Conservation (phyloP, 1,140 invertebrate species). For the Atta colombica region DNA sequence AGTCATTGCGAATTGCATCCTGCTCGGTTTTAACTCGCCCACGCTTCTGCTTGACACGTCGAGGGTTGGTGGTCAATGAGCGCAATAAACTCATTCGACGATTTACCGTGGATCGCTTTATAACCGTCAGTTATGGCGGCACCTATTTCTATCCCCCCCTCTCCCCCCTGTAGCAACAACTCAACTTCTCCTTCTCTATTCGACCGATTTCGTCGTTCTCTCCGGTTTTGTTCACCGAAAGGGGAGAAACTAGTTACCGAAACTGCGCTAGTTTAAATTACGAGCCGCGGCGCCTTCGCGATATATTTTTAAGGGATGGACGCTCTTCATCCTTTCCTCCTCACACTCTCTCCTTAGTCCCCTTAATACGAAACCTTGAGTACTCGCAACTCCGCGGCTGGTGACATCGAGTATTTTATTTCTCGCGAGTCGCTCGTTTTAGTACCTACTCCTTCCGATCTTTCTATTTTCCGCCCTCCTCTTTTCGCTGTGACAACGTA, state of each 20-base stretch:
- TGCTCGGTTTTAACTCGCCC: conserved; percentile 75
- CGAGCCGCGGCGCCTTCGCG: conserved; percentile 80
- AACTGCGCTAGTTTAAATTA: conserved; percentile 86
- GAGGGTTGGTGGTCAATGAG: conserved; percentile 82
- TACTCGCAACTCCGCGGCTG: conserved; percentile 55
- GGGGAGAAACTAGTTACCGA: conserved; percentile 85
- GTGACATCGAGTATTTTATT: conserved; percentile 69
- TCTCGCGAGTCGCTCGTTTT: conserved; percentile 66
- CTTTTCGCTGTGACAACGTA: conserved; percentile 37
- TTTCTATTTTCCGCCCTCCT: background rate
- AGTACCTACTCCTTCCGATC: conserved; percentile 34
- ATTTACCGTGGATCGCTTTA: conserved; percentile 86
- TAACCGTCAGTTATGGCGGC: conserved; percentile 82
- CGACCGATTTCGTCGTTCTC: conserved; percentile 62
- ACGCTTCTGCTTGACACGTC: conserved; percentile 79
- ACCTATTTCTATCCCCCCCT: conserved; percentile 48
- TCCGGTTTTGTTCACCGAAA: conserved; percentile 46
- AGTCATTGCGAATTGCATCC: conserved; percentile 36
- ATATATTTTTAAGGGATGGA: conserved; percentile 83
- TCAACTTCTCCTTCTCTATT: conserved; percentile 2
- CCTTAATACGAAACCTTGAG: conserved; percentile 31
- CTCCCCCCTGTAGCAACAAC: background rate
- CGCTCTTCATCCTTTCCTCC: background rate
- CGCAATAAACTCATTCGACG: conserved; percentile 86
- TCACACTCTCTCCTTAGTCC: background rate